A percentile compares a stretch with the other conserved stretches of the same genome.
phyloP scores from a whole-genome alignment of 2,888 invertebrate genomes.

The Pediacus dermestoides region DNA sequence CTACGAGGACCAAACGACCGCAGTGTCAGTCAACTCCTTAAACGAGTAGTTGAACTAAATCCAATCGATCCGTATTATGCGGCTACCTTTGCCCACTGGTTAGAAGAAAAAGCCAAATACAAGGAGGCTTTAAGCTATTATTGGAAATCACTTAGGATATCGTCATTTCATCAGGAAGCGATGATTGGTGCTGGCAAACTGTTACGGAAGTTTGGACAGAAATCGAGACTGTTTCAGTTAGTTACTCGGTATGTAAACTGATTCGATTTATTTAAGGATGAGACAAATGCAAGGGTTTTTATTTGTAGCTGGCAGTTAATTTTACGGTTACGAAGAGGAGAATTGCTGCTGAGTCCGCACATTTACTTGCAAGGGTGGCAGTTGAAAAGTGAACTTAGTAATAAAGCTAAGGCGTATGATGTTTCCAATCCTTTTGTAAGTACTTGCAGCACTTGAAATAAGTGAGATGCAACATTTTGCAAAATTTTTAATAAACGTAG shows the following conservation, averaged over 20 bases:
- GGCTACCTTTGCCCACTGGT: conserved; percentile 69
- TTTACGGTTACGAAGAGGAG: conserved; percentile 49
- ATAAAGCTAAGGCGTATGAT: conserved; percentile 46
- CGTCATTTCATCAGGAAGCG: conserved; percentile 56
- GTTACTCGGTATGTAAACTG: conserved; percentile 56
- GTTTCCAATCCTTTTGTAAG: conserved; percentile 34
- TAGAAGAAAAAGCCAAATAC: conserved; percentile 62
- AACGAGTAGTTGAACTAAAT: conserved; percentile 63
- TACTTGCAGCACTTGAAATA: conserved; percentile 15
- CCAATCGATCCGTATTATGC: conserved; percentile 67
- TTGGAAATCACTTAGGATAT: conserved; percentile 55
- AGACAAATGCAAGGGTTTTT: neutral
- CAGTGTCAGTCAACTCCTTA: conserved; percentile 57
- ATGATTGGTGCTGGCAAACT: conserved; percentile 60
- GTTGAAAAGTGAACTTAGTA: conserved; percentile 51
- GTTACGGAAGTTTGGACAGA: conserved; percentile 61
- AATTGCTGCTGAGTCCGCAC: conserved; percentile 48
- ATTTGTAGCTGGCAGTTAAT: conserved; percentile 53
- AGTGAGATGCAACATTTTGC: neutral
- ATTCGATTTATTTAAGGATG: neutral
- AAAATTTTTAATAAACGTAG: conserved; percentile 8
- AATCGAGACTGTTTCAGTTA: conserved; percentile 62
- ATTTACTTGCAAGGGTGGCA: conserved; percentile 56
- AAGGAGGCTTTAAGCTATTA: conserved; percentile 55
- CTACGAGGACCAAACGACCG: conserved; percentile 55